Evolutionary conservation across 1,140 invertebrate genomes (phyloP).

Genomic region (Anastatus disparis): DNA sequence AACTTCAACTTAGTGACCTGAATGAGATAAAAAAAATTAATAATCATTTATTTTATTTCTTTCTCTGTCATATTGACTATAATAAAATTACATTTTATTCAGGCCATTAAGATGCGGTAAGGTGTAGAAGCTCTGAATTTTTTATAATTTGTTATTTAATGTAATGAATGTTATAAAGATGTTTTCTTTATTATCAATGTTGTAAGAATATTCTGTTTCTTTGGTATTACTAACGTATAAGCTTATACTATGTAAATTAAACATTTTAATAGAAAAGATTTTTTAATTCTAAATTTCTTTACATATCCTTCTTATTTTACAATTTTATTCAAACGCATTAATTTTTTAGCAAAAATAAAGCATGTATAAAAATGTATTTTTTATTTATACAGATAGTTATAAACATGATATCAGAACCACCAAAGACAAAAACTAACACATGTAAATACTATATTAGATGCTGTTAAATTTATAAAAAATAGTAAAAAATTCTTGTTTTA

Average conservation of each 20-base stretch:
- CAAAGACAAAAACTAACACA: constrained; percentile 77
- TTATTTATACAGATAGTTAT: constrained; percentile 70
- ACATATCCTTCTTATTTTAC: no score
- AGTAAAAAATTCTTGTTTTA: constrained; percentile 89
- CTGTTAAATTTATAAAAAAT: constrained; percentile 74
- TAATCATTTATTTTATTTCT: constrained; percentile 19
- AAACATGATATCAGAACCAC: constrained; percentile 79
- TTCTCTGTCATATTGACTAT: no score
- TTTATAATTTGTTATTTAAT: constrained; percentile 69
- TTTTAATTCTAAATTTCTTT: no score
- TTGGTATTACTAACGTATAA: constrained; percentile 64
- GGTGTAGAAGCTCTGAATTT: constrained; percentile 51
- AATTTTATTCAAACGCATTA: no score
- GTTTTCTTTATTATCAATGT: constrained; percentile 61
- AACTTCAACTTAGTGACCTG: constrained; percentile 44
- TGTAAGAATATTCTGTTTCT: constrained; percentile 63
- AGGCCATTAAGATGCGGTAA: constrained; percentile 35
- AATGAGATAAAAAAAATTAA: constrained; percentile 17
- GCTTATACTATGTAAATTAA: constrained; percentile 62
- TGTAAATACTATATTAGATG: constrained; percentile 83
- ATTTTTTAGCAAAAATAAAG: no score
- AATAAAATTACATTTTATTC: no score
- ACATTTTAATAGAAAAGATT: constrained; percentile 54
- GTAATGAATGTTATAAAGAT: constrained; percentile 62
- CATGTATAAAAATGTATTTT: neutral